phyloP scores from a whole-genome alignment of 2,113 vertebrate genomes.

The Oncorhynchus keta region DNA sequence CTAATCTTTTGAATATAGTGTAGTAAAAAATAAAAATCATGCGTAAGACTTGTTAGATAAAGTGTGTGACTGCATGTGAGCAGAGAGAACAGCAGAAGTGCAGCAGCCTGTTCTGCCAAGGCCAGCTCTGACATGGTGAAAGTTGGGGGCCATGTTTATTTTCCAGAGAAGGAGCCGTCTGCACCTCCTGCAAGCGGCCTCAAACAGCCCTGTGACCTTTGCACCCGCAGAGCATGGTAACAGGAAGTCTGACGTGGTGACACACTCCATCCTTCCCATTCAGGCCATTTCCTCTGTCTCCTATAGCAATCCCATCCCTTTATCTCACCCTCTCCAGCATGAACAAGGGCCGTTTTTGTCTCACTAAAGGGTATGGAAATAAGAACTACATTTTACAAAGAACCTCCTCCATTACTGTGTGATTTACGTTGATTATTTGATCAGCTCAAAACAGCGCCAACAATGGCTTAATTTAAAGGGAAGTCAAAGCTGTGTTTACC shows the following conservation, averaged over 20 bases:
- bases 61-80: neutral
- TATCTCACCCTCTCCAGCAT: neutral
- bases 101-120: no score
- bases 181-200: conserved; percentile 7
- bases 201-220: conserved; percentile 16
- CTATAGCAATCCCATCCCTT: neutral
- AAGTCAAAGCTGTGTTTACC: no score
- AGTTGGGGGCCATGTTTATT: conserved; percentile 2
- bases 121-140: neutral
- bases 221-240: neutral
- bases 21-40: no score
- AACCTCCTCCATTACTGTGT: neutral
- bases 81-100: neutral
- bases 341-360: neutral
- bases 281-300: conserved; percentile 7
- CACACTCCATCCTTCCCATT: conserved; percentile 24
- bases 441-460: neutral
- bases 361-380: neutral
- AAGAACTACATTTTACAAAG: neutral
- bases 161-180: conserved; percentile 1
- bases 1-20: no score
- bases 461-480: no score
- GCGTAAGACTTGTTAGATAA: no score
- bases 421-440: neutral
- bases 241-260: conserved; percentile 14